Base-by-base conservation (phyloP, 2,113 vertebrate genomes). In the Pseudorhombus dupliciocellatus region DNA sequence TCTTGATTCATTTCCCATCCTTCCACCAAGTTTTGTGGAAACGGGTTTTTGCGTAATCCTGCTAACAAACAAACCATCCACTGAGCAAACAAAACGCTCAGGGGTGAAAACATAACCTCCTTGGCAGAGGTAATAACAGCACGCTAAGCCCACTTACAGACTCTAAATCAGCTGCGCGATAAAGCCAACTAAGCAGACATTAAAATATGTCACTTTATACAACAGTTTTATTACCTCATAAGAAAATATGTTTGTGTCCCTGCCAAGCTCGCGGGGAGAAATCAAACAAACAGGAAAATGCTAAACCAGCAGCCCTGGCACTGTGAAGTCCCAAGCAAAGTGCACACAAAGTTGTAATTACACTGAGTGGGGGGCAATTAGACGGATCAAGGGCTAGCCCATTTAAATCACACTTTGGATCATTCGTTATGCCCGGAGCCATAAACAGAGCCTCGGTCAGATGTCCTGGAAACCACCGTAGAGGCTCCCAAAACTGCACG, bases 331-430 rank as follows among this genome's bases (percentile, higher is more conserved):
- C 66, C 44, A 54, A 66, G 67, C 64, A 73, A 86, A 83, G 59
- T 58, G 65, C 58, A 53, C 67, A 77, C 26, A 80, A 72, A 83
- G 75, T 75, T 82, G 71, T 83, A 86, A 91, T 89, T 88, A 77
- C 68, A 75, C 75, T 57, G 64, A 84, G 74, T 71, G 68, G 85
- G 81, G 79, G 80, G 80, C 75, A 87, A 85, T 88, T 83, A 78
- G 48, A 79, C 44, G 69, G 79, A 72, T 83, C 68, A 51, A 2
- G 57, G 70, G 66, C 64, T 59, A 66, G 60, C 56, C 66, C 63
- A 50, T 75, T 87, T 83, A 80, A 84, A 87, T 82, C 72, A 78
- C 82, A 81, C 80, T 63, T 73, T 60, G 68, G 79, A 74, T 72
- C 84, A 63, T 76, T 89, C 73, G 78, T 86, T 87, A 82, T 68